Conservation (phyloP, 2,797 vertebrate genomes). For the Thripadectes ignobilis region DNA sequence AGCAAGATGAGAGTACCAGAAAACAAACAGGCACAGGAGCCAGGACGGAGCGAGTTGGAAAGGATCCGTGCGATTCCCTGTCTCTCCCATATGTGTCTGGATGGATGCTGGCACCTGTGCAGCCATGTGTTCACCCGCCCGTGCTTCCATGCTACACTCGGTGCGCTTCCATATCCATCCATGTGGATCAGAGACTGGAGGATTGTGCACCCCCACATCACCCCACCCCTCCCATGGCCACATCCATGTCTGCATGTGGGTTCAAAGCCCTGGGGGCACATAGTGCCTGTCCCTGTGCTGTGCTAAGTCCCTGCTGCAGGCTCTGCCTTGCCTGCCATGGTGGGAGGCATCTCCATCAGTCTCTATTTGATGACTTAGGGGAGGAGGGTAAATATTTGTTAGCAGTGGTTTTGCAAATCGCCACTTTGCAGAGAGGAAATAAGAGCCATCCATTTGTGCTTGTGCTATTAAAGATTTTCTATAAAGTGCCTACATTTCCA, state of each 20-base stretch:
- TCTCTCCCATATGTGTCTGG: not conserved
- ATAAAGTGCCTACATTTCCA: conserved; percentile 78
- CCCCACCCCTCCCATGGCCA: accelerated
- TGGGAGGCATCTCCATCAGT: not conserved
- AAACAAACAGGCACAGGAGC: conserved; percentile 39
- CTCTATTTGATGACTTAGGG: not conserved
- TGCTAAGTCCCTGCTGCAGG: not conserved
- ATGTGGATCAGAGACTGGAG: accelerated
- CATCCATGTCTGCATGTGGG: accelerated
- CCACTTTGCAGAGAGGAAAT: conserved; percentile 74
- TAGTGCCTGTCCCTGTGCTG: not conserved
- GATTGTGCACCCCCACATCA: accelerated
- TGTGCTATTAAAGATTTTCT: conserved; percentile 80
- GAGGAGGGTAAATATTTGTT: conserved; percentile 56
- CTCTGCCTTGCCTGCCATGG: not conserved
- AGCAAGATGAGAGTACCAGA: conserved; percentile 27
- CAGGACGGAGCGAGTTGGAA: not conserved
- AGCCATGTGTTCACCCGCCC: not conserved
- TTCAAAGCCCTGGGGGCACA: accelerated
- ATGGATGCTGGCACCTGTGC: not conserved
- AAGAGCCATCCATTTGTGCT: conserved; percentile 78
- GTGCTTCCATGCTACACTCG: accelerated
- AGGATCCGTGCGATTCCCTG: not conserved
- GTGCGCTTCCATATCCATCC: accelerated
- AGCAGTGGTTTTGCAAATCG: conserved; percentile 72